These are phyloP conservation scores for Tipula lateralis DNA, from an alignment of 2,888 invertebrate genomes.

Conservation along the genomic window DNA sequence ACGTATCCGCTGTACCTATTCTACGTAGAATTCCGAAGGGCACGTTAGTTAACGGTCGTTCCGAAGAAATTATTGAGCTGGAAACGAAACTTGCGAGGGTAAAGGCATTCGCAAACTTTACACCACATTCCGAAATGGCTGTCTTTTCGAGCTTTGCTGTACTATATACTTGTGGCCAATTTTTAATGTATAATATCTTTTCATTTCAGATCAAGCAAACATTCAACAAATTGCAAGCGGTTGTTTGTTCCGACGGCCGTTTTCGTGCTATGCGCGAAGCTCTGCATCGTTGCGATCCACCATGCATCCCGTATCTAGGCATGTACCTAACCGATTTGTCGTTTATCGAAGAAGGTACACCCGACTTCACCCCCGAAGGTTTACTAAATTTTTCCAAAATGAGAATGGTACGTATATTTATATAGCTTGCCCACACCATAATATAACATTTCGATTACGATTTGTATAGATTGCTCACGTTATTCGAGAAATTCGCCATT, in stretches of 20 bases:
- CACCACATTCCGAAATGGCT: too few species aligned
- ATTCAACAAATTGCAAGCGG: conserved; percentile 76
- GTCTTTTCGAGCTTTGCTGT: too few species aligned
- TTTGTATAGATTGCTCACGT: conserved; percentile 80
- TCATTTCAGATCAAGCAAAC: conserved; percentile 71
- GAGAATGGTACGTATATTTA: conserved; percentile 68
- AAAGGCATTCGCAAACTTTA: too few species aligned
- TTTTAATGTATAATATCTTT: too few species aligned
- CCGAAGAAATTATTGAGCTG: too few species aligned
- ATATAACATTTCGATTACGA: neutral
- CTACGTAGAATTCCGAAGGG: too few species aligned
- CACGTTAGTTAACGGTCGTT: too few species aligned
- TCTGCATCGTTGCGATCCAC: conserved; percentile 82
- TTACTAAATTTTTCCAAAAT: conserved; percentile 90
- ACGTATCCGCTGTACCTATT: too few species aligned
- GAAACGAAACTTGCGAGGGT: too few species aligned
- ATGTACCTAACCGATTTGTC: conserved; percentile 87
- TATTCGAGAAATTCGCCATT: conserved; percentile 83
- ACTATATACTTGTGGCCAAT: too few species aligned
- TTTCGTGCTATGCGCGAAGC: conserved; percentile 83
- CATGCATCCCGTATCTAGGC: conserved; percentile 81
- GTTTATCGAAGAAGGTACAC: conserved; percentile 89
- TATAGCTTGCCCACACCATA: too few species aligned
- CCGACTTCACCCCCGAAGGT: conserved; percentile 83
- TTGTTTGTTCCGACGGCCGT: conserved; percentile 84